These are phyloP conservation scores for Solea senegalensis DNA, from an alignment of 2,113 vertebrate genomes.

Conservation along the genomic window DNA sequence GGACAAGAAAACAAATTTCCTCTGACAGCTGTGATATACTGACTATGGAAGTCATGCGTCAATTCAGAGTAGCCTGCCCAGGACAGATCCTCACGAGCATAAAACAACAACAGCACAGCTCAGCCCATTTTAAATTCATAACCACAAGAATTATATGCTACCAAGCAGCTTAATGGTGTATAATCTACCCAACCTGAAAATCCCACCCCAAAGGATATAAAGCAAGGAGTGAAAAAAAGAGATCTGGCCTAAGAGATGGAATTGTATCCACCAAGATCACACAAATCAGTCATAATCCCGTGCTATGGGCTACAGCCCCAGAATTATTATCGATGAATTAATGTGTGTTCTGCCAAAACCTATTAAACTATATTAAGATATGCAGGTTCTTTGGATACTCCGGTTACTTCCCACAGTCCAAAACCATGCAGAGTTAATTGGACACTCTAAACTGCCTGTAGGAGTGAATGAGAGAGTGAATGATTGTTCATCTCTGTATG, in stretches of 20 bases:
- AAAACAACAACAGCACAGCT: conserved; percentile 46
- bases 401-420: too few species aligned
- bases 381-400: background rate
- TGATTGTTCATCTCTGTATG: too few species aligned
- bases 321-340: conserved; percentile 51
- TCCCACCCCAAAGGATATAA: conserved; percentile 57
- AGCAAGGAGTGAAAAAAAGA: conserved; percentile 59
- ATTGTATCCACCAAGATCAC: conserved; percentile 54
- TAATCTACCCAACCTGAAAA: conserved; percentile 73
- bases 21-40: background rate
- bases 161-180: conserved; percentile 73
- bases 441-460: too few species aligned
- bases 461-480: too few species aligned
- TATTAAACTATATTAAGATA: conserved; percentile 45
- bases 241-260: conserved; percentile 51
- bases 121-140: conserved; percentile 57
- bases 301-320: conserved; percentile 10
- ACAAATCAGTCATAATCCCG: conserved; percentile 52
- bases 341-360: conserved; percentile 37
- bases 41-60: background rate
- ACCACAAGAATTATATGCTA: conserved; percentile 73
- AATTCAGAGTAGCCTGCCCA: background rate
- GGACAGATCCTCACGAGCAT: background rate
- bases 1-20: conserved; percentile 20
- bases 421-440: too few species aligned